Evolutionary conservation across 2,113 vertebrate species (phyloP).

Genomic region (Alligator sinensis): DNA sequence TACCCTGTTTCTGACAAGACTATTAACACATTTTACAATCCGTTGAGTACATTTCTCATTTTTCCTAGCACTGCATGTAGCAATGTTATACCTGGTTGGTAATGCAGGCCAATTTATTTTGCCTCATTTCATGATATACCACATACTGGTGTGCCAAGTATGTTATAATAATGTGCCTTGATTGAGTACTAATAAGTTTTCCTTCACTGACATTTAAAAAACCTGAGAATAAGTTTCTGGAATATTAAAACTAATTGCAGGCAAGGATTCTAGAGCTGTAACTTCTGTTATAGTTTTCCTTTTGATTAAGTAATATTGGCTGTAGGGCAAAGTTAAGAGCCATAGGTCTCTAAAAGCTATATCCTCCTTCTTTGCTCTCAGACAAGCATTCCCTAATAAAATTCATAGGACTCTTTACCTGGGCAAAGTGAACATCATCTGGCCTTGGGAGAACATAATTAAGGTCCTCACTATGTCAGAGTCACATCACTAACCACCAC

Average conservation of each 20-base stretch:
- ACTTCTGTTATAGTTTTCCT: constrained; percentile 18
- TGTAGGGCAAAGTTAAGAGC: constrained; percentile 11
- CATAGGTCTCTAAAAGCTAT: not conserved
- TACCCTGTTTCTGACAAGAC: not conserved
- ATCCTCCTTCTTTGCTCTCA: not conserved
- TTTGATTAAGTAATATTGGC: constrained; percentile 27
- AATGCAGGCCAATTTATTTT: not conserved
- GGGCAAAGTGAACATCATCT: not conserved
- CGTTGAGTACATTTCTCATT: not conserved
- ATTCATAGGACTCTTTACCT: not conserved
- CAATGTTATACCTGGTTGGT: not conserved
- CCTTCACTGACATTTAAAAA: constrained; percentile 29
- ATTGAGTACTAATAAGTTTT: not conserved
- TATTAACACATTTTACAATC: not conserved
- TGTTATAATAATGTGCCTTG: not conserved
- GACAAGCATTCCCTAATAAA: not conserved
- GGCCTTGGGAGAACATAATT: not conserved
- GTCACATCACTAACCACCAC: not conserved
- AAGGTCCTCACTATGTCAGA: not conserved
- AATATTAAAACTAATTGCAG: constrained; percentile 3
- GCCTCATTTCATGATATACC: constrained; percentile 3
- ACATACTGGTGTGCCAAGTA: not conserved
- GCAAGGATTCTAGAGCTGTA: not conserved
- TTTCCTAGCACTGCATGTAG: not conserved
- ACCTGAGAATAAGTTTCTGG: too few species aligned